Evolutionary conservation across 2,888 invertebrate species (phyloP).

Genomic region (Sussaba pulchella): DNA sequence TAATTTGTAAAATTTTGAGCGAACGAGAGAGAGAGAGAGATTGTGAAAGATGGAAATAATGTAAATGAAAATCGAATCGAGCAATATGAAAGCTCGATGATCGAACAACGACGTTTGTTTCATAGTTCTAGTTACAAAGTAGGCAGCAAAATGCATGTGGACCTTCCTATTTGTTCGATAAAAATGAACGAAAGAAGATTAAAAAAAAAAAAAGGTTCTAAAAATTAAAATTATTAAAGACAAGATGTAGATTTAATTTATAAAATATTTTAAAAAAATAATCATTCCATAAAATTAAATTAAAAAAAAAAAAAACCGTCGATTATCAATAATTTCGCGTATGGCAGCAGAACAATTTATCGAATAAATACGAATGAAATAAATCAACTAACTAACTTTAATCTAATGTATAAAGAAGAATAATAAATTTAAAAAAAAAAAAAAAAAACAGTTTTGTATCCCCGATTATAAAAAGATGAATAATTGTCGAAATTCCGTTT

Average conservation of each 20-base stretch:
- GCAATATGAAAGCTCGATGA: constrained; percentile 28
- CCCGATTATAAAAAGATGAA: neutral
- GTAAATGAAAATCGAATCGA: constrained; percentile 41
- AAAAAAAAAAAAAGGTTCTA: neutral
- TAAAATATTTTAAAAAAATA: neutral
- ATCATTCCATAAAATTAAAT: neutral
- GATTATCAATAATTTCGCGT: neutral
- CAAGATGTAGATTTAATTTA: constrained; percentile 1
- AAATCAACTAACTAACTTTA: neutral
- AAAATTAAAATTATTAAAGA: neutral
- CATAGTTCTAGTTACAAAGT: constrained; percentile 41
- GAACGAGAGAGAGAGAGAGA: constrained; percentile 15
- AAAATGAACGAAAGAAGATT: too few relatives aligned
- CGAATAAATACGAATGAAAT: constrained; percentile 2
- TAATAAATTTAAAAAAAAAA: neutral
- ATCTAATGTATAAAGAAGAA: neutral
- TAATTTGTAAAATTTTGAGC: constrained; percentile 44
- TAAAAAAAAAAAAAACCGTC: neutral
- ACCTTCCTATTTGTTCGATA: constrained; percentile 29
- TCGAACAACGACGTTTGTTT: constrained; percentile 56
- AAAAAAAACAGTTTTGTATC: neutral
- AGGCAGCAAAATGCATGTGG: constrained; percentile 32
- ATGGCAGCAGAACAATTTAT: too few relatives aligned
- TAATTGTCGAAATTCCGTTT: constrained; percentile 21
- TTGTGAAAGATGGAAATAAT: constrained; percentile 13